phyloP scores from a whole-genome alignment of 2,888 invertebrate genomes.

The Dysmachus trigonus region DNA sequence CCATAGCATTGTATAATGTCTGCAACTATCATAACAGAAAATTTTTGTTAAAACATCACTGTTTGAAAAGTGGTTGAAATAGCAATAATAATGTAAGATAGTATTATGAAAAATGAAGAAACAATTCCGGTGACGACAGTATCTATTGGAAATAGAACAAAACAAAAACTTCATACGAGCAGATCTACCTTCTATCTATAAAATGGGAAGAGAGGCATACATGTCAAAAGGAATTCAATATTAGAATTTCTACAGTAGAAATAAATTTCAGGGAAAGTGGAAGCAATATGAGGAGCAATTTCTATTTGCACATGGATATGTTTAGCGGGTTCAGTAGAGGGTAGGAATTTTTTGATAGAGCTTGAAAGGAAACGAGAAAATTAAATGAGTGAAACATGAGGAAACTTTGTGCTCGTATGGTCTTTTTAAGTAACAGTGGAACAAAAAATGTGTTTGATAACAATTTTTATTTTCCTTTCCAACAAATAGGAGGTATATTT shows the following conservation, averaged over 20 bases:
- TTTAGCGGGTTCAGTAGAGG: background rate
- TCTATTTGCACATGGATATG: background rate
- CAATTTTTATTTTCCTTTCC: background rate
- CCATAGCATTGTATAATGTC: background rate
- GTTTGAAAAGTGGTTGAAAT: background rate
- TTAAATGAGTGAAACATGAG: background rate
- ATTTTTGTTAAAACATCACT: background rate
- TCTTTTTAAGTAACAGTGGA: background rate
- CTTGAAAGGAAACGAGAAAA: background rate
- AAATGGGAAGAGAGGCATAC: background rate
- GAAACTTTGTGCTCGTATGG: background rate
- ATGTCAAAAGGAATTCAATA: background rate
- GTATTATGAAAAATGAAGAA: background rate
- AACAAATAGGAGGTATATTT: background rate
- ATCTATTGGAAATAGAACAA: background rate
- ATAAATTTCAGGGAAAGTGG: background rate
- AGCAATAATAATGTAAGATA: background rate
- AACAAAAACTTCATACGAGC: background rate
- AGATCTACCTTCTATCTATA: background rate
- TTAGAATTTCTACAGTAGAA: background rate
- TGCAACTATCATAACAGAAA: background rate
- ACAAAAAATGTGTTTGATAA: background rate
- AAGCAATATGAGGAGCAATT: background rate
- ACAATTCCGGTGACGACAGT: background rate
- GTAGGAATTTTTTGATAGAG: background rate